Conservation (phyloP, 2,797 vertebrate species). For the Otolemur crassicaudatus region DNA sequence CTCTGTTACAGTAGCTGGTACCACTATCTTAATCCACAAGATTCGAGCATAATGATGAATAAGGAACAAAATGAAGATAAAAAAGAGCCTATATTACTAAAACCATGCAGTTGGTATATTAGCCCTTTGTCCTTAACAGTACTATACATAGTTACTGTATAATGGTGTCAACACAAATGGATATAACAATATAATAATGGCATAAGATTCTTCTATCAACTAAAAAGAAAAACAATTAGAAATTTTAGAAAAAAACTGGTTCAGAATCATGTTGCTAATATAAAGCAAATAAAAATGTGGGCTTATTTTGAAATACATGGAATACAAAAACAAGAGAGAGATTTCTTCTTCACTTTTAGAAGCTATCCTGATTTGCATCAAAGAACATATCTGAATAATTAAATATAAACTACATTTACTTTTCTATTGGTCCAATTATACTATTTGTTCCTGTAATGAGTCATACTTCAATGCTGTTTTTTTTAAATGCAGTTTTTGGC, state of each 20-base stretch:
- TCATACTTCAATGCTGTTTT: background rate
- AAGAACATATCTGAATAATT: background rate
- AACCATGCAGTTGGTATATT: background rate
- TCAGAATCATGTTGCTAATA: background rate
- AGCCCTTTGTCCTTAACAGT: background rate
- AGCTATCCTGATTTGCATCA: background rate
- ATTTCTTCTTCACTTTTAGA: background rate
- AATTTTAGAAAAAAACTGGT: background rate
- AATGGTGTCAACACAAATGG: background rate
- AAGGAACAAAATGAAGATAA: background rate
- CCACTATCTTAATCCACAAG: background rate
- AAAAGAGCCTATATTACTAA: background rate
- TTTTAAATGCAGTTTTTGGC: no score
- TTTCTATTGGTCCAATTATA: background rate
- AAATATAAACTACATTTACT: background rate
- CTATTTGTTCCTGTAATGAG: background rate
- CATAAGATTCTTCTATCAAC: background rate
- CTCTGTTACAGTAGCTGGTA: background rate
- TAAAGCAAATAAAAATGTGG: background rate
- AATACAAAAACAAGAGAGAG: rapidly evolving
- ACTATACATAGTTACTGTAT: background rate
- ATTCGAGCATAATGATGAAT: background rate
- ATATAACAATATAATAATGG: background rate
- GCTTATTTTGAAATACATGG: background rate
- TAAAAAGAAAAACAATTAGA: background rate